These are phyloP conservation scores for Seira musarum DNA, from an alignment of 2,888 invertebrate species.

Conservation along the genomic window DNA sequence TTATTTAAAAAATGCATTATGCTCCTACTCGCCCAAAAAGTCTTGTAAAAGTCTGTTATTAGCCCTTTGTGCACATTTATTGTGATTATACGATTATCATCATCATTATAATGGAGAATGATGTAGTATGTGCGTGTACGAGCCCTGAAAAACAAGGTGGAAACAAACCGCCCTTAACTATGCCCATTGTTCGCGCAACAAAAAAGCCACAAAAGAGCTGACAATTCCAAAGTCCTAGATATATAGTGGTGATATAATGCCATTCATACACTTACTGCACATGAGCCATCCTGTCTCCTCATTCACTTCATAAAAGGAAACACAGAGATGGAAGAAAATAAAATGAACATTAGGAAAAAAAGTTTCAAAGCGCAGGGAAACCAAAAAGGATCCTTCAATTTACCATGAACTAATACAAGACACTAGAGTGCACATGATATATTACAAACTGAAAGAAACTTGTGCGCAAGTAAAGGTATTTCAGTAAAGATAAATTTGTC, in stretches of 20 bases:
- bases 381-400: no score
- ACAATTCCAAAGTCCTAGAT: conserved; percentile 44
- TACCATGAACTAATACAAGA: not conserved
- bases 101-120: no score
- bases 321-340: not conserved
- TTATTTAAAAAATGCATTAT: no score
- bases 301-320: not conserved
- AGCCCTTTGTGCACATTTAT: no score
- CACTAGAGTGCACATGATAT: conserved; percentile 20
- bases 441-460: conserved; percentile 34
- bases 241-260: no score
- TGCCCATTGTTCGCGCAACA: conserved; percentile 64
- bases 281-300: conserved; percentile 11
- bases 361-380: no score
- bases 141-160: conserved; percentile 65
- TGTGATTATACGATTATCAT: no score
- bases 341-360: conserved; percentile 42
- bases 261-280: no score
- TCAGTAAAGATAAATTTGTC: conserved; percentile 49
- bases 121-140: no score
- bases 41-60: no score
- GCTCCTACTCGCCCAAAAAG: no score
- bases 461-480: conserved; percentile 49
- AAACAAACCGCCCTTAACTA: conserved; percentile 70
- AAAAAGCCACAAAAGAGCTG: conserved; percentile 63